phyloP scores from a whole-genome alignment of 2,797 vertebrate species.

The Phalloptychus januarius region DNA sequence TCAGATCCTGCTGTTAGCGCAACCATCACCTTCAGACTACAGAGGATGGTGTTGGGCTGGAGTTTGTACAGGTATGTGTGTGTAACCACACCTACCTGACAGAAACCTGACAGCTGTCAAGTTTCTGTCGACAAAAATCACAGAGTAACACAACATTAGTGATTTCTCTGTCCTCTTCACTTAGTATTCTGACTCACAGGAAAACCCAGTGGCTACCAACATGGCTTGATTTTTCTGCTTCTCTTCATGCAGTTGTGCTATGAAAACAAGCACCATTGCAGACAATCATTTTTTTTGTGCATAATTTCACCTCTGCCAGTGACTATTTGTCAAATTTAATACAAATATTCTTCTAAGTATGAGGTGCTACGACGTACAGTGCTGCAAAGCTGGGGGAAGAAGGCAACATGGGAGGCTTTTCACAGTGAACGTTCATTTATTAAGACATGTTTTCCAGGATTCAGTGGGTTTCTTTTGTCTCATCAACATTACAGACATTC shows the following conservation, averaged over 20 bases:
- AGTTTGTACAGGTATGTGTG: conserved; percentile 10
- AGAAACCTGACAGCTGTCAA: conserved; percentile 32
- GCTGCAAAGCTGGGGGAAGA: not conserved
- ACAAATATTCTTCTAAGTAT: not conserved
- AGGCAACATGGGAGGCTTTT: not conserved
- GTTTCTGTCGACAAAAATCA: conserved; percentile 11
- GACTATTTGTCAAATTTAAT: not conserved
- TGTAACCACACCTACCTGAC: conserved; percentile 9
- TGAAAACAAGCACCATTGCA: not conserved
- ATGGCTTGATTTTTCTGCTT: not conserved
- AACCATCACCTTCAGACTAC: conserved; percentile 25
- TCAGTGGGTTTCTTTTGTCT: conserved; percentile 41
- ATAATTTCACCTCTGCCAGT: not conserved
- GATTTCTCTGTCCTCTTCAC: not conserved
- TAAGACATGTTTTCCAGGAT: conserved; percentile 54
- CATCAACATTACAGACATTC: conserved; percentile 60
- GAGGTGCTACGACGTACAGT: not conserved
- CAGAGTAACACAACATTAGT: conserved; percentile 8
- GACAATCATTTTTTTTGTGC: not conserved
- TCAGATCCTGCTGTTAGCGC: conserved; percentile 30
- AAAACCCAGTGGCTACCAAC: not conserved
- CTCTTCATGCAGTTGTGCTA: not conserved
- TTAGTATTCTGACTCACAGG: not conserved
- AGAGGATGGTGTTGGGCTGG: conserved; percentile 6
- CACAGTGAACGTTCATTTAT: conserved; percentile 75